Evolutionary conservation across 2,797 vertebrate genomes (phyloP).

Genomic region (Myotis pilosus): DNA sequence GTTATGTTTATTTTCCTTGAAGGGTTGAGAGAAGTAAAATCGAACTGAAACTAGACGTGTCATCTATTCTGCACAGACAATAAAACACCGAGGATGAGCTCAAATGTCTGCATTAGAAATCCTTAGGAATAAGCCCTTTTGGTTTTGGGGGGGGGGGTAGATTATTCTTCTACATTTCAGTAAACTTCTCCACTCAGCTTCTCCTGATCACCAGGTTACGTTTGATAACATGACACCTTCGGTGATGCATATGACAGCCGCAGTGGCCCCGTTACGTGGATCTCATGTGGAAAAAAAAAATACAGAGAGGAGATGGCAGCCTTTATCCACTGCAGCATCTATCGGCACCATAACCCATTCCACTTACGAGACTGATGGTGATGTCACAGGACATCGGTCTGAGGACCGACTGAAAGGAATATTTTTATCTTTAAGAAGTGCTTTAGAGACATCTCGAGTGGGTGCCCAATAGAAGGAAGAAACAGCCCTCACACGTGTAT

Average conservation of each 20-base stretch:
- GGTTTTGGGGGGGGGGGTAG: neutral
- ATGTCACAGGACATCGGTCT: neutral
- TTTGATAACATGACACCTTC: neutral
- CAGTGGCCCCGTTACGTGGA: rapidly evolving
- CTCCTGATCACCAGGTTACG: neutral
- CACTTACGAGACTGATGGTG: neutral
- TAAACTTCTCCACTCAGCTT: neutral
- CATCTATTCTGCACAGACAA: neutral
- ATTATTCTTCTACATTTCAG: neutral
- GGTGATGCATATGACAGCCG: neutral
- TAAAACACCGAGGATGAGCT: neutral
- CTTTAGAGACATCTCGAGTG: neutral
- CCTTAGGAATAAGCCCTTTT: neutral
- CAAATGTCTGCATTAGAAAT: neutral
- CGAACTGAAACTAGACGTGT: neutral
- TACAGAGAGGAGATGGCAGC: neutral
- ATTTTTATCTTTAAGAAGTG: neutral
- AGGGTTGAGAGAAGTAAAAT: neutral
- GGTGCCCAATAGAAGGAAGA: neutral
- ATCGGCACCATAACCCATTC: neutral
- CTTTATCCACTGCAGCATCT: neutral
- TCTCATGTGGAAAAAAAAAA: neutral
- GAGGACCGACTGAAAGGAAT: neutral
- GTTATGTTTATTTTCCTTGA: neutral
- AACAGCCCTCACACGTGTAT: neutral